Conservation (phyloP, 2,797 vertebrate genomes). For the Microctenopoma steveboyesi region DNA sequence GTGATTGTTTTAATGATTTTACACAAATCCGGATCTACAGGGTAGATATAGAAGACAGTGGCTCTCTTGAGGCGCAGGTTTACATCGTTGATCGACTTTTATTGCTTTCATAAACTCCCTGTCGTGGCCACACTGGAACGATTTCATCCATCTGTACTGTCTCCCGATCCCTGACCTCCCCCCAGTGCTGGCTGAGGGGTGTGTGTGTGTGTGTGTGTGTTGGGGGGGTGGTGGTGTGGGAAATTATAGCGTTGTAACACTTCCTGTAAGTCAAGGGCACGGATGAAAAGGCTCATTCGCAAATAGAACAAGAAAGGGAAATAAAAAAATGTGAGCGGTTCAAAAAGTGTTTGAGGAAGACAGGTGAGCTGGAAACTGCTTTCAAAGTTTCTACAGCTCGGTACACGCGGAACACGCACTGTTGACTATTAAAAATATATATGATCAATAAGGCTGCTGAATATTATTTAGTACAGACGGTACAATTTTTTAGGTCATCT, state of each 20-base stretch:
- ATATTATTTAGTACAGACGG: not conserved
- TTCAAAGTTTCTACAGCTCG: not conserved
- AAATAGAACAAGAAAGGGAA: slow-evolving; percentile 5
- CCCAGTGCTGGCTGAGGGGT: slow-evolving; percentile 16
- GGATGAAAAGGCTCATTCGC: not conserved
- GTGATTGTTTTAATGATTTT: slow-evolving; percentile 90
- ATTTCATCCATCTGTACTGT: slow-evolving; percentile 47
- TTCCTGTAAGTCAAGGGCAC: slow-evolving; percentile 26
- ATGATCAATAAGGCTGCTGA: not conserved
- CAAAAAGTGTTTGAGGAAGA: too few relatives aligned
- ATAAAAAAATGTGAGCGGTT: not conserved
- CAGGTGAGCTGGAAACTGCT: not conserved
- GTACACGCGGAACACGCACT: not conserved
- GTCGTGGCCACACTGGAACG: slow-evolving; percentile 35
- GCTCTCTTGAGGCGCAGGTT: slow-evolving; percentile 77
- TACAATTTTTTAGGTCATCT: not conserved
- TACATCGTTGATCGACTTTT: slow-evolving; percentile 29
- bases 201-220: not conserved
- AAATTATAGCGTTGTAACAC: slow-evolving; percentile 26
- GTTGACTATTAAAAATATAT: not conserved
- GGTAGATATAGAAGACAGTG: slow-evolving; percentile 99
- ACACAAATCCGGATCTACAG: slow-evolving; percentile 99
- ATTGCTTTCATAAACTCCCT: slow-evolving; percentile 58
- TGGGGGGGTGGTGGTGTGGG: slow-evolving; percentile 4
- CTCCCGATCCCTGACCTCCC: slow-evolving; percentile 43